Evolutionary conservation across 2,888 invertebrate species (phyloP), one percentile per base, ranked within the genome.

Genomic region (Tiliacea citrago): DNA sequence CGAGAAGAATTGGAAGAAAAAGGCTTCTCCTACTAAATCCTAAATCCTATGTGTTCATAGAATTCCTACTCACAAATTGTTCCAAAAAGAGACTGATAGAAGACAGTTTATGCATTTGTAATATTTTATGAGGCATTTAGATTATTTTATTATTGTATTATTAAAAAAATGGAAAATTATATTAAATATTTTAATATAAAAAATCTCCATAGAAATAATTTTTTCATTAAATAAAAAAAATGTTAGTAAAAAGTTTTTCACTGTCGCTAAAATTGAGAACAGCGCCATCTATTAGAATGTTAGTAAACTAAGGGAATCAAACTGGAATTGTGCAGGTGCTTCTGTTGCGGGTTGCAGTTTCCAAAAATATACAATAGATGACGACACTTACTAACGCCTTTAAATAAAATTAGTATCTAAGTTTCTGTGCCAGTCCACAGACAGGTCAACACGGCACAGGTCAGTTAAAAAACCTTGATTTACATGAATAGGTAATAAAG

Each of bases 21-120:
- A 83, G 96, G 96, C 12, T 89, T 96, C 16, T 90, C 94, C 9
- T 96, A 95, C 85, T 96, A 88, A 77, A 89, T 67, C 67, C 85
- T 96, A 88, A 77, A 89, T 67, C 67, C 84, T 81, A 76, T 81
- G 69, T 57, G 8, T 49, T 68, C 77, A 81, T 84, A 83, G 82
- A 70, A 77, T 66, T 49, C 57, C 42, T 69, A 79, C 66, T 63
- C 51, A 81, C 58, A 81, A 68, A 51, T 79, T 73, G 73, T 85
- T 84, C 84, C 74, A 77, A 79, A 51, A 86, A 74, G 86, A 86
- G 88, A 86, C 88, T 86, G 86, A 87, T 77, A 79, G 65, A 77
- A 81, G 49, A 76, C 84, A 80, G 80, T 83, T 83, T 70, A 82
- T 77, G 75, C 78, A 75, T 80, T 82, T 83, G 75, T 81, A 78